Evolutionary conservation across 2,888 invertebrate genomes (phyloP).

Genomic region (Melanostoma mellinum): DNA sequence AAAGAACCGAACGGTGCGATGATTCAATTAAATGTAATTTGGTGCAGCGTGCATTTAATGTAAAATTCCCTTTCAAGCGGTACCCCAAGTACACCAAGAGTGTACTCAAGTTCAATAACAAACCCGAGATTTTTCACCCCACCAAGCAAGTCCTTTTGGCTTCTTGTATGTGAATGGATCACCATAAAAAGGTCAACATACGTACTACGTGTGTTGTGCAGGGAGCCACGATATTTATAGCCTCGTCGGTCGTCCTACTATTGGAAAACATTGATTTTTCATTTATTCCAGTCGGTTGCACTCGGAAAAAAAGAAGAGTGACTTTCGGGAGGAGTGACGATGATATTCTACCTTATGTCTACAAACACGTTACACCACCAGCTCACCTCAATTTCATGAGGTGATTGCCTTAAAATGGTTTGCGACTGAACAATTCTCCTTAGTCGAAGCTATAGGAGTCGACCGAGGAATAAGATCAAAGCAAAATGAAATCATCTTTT

Average conservation of each 20-base stretch:
- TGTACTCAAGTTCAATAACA: slow-evolving; percentile 33
- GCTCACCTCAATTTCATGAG: slow-evolving; percentile 35
- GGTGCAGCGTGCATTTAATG: slow-evolving; percentile 57
- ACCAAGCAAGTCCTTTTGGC: slow-evolving; percentile 9
- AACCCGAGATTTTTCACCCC: slow-evolving; percentile 22
- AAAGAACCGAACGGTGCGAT: slow-evolving; percentile 31
- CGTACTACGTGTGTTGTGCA: slow-evolving; percentile 3
- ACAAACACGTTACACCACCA: slow-evolving; percentile 8
- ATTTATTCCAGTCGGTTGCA: slow-evolving; percentile 56
- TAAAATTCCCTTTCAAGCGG: slow-evolving; percentile 38
- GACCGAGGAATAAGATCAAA: slow-evolving; percentile 40
- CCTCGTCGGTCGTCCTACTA: slow-evolving; percentile 7
- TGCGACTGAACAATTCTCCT: slow-evolving; percentile 6
- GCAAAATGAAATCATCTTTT: slow-evolving; percentile 23
- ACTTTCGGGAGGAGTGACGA: slow-evolving; percentile 10
- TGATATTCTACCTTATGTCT: slow-evolving; percentile 15
- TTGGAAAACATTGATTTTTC: slow-evolving; percentile 58
- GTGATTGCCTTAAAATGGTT: slow-evolving; percentile 26
- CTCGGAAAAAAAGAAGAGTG: neutral
- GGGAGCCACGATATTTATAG: slow-evolving; percentile 39
- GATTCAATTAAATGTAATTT: slow-evolving; percentile 67
- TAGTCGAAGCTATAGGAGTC: neutral
- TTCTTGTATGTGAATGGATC: slow-evolving; percentile 17
- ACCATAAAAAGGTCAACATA: slow-evolving; percentile 27
- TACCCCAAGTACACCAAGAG: neutral